A percentile compares a stretch with the other conserved stretches of the same genome.
Evolutionary conservation across 64 coral and sea anemone species (phyloP).

Genomic region (Astreopora myriophthalma): DNA sequence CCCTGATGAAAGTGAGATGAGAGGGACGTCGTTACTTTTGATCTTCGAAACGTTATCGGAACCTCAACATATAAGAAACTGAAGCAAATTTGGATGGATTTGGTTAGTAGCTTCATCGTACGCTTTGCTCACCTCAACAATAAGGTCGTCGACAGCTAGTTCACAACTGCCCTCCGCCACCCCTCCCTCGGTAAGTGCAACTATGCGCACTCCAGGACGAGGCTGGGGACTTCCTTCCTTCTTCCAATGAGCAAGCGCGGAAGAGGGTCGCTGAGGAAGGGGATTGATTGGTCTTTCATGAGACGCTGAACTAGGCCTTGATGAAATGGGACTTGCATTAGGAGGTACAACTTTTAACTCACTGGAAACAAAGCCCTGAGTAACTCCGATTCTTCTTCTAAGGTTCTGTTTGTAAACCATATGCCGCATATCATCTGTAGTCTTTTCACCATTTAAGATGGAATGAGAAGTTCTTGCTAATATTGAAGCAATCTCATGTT

Average conservation of each 20-base stretch:
- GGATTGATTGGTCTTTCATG: conserved; percentile 1
- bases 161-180: conserved; percentile 32
- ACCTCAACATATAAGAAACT: too few relatives aligned
- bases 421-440: conserved; percentile 13
- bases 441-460: background rate
- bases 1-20: too few relatives aligned
- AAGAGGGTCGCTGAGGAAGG: conserved; percentile 31
- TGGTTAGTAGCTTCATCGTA: background rate
- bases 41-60: too few relatives aligned
- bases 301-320: conserved; percentile 32
- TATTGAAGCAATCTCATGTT: conserved; percentile 13
- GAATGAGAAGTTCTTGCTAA: background rate
- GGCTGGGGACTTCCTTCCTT: conserved; percentile 46
- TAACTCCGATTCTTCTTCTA: background rate
- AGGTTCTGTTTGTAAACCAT: conserved; percentile 52
- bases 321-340: conserved; percentile 18
- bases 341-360: background rate
- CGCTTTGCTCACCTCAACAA: conserved; percentile 77
- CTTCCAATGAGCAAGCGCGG: conserved; percentile 71
- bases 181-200: conserved; percentile 76
- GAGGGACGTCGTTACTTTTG: too few relatives aligned
- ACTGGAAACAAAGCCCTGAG: background rate
- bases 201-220: conserved; percentile 81
- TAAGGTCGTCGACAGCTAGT: conserved; percentile 72
- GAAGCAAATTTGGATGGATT: too few relatives aligned